Percentiles rank a stretch among this genome's conserved stretches.
phyloP scores from a whole-genome alignment of 2,797 vertebrate genomes.

The Girardinus metallicus region DNA sequence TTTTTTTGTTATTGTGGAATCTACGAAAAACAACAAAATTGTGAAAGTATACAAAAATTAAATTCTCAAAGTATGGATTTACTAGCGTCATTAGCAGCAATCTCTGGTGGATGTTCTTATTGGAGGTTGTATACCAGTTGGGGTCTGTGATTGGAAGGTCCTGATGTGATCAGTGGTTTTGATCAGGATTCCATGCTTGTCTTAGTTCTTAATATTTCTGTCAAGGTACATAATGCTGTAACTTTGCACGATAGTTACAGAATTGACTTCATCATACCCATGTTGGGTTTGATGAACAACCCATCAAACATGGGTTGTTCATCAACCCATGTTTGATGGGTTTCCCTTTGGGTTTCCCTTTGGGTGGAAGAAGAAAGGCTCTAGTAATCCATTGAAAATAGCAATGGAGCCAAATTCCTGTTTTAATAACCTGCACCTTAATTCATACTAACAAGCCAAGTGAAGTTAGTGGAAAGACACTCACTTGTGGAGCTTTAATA shows the following conservation, averaged over 20 bases:
- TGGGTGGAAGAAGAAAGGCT: neutral
- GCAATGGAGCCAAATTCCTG: neutral
- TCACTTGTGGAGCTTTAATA: conserved; percentile 50
- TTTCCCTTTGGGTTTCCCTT: no score
- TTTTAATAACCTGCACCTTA: conserved; percentile 3
- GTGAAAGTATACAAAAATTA: neutral
- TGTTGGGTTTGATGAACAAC: neutral
- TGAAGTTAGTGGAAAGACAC: conserved; percentile 29
- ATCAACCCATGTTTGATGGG: no score
- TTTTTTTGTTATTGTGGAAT: neutral
- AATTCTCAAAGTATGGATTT: neutral
- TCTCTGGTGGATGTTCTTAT: neutral
- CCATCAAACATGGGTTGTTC: no score
- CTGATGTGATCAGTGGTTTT: neutral
- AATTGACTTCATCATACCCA: neutral
- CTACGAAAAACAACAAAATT: neutral
- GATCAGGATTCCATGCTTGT: neutral
- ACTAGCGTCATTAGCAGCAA: neutral
- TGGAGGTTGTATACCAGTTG: neutral
- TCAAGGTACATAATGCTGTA: neutral
- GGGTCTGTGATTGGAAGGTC: neutral
- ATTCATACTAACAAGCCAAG: conserved; percentile 9
- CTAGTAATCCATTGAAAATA: neutral
- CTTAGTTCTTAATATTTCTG: neutral
- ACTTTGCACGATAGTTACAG: neutral